phyloP scores from a whole-genome alignment of 2,888 invertebrate species.

The Parnassius smintheus region DNA sequence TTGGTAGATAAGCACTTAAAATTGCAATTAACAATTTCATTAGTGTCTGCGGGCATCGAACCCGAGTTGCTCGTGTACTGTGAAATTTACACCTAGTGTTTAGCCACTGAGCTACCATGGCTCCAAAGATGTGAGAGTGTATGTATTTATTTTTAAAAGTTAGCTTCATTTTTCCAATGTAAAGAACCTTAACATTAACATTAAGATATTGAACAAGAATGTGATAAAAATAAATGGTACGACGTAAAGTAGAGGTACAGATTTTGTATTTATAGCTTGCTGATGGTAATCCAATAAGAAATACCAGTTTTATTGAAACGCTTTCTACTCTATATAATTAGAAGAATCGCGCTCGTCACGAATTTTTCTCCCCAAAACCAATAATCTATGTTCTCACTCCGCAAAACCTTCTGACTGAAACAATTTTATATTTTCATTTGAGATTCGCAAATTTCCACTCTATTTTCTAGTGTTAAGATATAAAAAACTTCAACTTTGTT shows the following conservation, averaged over 20 bases:
- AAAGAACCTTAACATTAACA: too few relatives aligned
- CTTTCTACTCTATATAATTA: slow-evolving; percentile 50
- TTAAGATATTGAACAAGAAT: background rate
- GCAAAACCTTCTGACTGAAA: slow-evolving; percentile 33
- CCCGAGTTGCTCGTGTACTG: too few relatives aligned
- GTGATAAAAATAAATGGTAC: slow-evolving; percentile 10
- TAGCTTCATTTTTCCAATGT: too few relatives aligned
- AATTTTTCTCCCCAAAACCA: slow-evolving; percentile 30
- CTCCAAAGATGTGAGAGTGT: too few relatives aligned
- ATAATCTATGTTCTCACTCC: slow-evolving; percentile 40
- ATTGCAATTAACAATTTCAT: too few relatives aligned
- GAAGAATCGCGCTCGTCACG: slow-evolving; percentile 43
- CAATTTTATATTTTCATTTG: background rate
- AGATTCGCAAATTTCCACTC: background rate
- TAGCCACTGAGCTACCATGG: too few relatives aligned
- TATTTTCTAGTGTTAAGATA: background rate
- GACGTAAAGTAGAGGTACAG: background rate
- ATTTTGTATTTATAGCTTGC: background rate
- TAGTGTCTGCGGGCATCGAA: too few relatives aligned
- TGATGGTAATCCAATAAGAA: slow-evolving; percentile 17
- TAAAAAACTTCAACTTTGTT: background rate
- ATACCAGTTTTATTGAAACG: slow-evolving; percentile 29
- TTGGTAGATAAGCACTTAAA: too few relatives aligned
- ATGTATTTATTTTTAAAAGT: too few relatives aligned
- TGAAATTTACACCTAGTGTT: too few relatives aligned